A percentile compares a stretch with the other conserved stretches of the same genome.
These are phyloP conservation scores for Odontamblyopus rebecca DNA, from an alignment of 2,797 vertebrate species.

Conservation along the genomic window DNA sequence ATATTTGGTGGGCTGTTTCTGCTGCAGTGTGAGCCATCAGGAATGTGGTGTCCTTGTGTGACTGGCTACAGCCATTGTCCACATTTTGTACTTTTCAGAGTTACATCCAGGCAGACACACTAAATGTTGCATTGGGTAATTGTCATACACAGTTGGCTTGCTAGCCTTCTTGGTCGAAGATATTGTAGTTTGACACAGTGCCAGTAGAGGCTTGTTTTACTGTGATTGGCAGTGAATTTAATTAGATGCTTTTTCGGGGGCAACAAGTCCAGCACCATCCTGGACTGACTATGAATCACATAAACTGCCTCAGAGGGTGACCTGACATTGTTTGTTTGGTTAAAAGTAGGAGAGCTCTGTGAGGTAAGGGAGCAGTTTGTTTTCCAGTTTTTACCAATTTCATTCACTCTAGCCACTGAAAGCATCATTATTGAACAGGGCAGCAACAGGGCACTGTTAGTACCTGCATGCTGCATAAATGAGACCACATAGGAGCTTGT, in stretches of 20 bases:
- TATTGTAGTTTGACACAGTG: constrained; percentile 52
- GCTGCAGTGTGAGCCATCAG: constrained; percentile 63
- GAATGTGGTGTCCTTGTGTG: constrained; percentile 76
- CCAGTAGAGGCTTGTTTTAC: constrained; percentile 49
- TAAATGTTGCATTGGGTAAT: constrained; percentile 10
- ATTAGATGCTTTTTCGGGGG: constrained; percentile 55
- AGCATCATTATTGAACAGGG: constrained; percentile 10
- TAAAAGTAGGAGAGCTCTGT: constrained; percentile 43
- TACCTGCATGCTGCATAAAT: constrained; percentile 17
- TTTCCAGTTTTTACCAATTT: constrained; percentile 15
- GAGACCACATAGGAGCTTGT: constrained; percentile 28
- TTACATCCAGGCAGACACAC: constrained; percentile 21
- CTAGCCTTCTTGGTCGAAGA: constrained; percentile 41
- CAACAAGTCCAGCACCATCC: constrained; percentile 50
- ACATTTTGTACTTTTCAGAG: constrained; percentile 20
- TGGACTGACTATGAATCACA: constrained; percentile 45
- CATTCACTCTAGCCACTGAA: constrained; percentile 18
- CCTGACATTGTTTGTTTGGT: constrained; percentile 6
- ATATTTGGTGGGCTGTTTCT: constrained; percentile 48
- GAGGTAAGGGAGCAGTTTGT: constrained; percentile 33
- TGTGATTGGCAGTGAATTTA: constrained; percentile 64
- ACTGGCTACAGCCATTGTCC: constrained; percentile 46
- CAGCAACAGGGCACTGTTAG: constrained; percentile 1
- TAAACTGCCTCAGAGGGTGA: constrained; percentile 18
- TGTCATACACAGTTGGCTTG: constrained; percentile 23